Conservation (phyloP, 2,888 invertebrate species). For the Amaurobius ferox region DNA sequence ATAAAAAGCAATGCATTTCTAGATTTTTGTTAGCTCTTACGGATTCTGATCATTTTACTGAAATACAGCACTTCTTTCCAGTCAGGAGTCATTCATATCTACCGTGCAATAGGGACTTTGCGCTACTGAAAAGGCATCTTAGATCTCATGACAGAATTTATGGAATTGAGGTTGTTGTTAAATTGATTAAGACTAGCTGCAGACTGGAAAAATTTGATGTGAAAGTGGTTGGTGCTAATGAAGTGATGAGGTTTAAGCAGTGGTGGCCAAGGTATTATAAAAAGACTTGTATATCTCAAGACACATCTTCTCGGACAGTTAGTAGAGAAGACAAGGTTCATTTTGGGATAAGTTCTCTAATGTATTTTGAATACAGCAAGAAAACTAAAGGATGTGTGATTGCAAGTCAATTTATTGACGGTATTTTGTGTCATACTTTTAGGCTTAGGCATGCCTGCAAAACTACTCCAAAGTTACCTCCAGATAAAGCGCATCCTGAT, state of each 20-base stretch:
- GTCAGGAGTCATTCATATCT: no score
- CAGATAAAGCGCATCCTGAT: not conserved
- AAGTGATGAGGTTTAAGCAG: not conserved
- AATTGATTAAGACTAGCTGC: no score
- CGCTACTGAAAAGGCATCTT: no score
- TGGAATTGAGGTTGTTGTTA: no score
- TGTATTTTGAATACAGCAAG: not conserved
- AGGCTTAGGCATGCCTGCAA: not conserved
- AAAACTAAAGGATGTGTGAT: not conserved
- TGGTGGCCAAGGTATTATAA: not conserved
- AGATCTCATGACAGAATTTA: no score
- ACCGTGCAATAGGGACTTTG: no score
- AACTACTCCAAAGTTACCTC: not conserved
- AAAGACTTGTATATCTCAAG: not conserved
- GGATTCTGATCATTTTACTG: no score
- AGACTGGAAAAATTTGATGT: not conserved
- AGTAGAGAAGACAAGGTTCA: not conserved
- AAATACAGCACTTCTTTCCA: no score
- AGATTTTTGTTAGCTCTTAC: no score
- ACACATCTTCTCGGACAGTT: not conserved
- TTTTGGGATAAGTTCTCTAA: conserved; percentile 4
- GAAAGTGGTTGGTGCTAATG: not conserved
- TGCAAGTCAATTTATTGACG: not conserved
- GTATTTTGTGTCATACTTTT: not conserved
- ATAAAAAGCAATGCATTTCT: no score